A percentile compares a stretch with the other conserved stretches of the same genome.
Evolutionary conservation across 2,888 invertebrate species (phyloP).

Genomic region (Dyspetes luteomarginatus): DNA sequence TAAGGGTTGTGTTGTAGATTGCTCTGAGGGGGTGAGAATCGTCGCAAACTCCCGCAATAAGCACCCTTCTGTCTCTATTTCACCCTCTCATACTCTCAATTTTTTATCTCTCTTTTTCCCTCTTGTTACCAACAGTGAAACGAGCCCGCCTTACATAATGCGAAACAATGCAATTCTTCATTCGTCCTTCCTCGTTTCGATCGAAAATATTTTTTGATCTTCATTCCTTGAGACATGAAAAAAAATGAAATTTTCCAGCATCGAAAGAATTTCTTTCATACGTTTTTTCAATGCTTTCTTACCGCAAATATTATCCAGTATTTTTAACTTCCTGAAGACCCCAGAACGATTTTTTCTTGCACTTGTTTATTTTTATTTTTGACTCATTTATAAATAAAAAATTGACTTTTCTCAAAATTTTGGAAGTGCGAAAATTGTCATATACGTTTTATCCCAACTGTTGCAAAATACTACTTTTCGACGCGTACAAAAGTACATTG

Average conservation of each 20-base stretch:
- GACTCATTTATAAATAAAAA: too few species aligned
- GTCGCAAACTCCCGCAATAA: constrained; percentile 1
- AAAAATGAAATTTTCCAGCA: not conserved
- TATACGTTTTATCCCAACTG: too few species aligned
- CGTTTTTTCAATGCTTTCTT: not conserved
- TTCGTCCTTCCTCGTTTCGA: not conserved
- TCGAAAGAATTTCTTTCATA: not conserved
- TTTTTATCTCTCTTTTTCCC: not conserved
- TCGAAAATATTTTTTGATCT: not conserved
- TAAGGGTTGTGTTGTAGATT: constrained; percentile 32
- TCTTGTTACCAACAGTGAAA: not conserved
- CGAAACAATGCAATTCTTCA: not conserved
- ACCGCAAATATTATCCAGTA: too few species aligned
- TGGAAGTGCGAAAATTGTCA: too few species aligned
- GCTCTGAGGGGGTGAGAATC: constrained; percentile 24
- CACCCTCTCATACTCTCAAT: not conserved
- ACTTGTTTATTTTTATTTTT: too few species aligned
- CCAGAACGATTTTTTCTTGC: too few species aligned
- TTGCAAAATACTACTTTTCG: too few species aligned
- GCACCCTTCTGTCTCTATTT: not conserved
- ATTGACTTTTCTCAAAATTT: too few species aligned
- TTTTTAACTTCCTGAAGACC: too few species aligned
- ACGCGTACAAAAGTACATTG: too few species aligned
- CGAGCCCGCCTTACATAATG: not conserved
- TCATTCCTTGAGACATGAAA: not conserved